Evolutionary conservation across 2,888 invertebrate species (phyloP).

Genomic region (Atrina japonica): DNA sequence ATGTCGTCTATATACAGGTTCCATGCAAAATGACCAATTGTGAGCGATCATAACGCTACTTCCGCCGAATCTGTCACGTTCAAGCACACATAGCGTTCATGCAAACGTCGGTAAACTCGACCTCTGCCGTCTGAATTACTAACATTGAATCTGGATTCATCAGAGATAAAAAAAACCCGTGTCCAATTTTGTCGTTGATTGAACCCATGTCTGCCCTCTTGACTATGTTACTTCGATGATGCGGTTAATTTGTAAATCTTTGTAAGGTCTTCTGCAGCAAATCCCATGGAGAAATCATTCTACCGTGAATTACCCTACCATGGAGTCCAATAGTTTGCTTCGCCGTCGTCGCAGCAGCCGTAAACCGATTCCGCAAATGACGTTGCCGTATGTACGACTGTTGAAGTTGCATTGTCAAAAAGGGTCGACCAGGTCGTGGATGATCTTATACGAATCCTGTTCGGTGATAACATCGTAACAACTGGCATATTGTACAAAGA

Average conservation of each 20-base stretch:
- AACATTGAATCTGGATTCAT: conserved; percentile 10
- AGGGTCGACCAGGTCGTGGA: neutral
- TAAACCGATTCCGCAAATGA: too few species aligned
- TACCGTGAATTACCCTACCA: too few species aligned
- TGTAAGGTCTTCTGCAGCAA: neutral
- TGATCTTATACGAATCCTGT: neutral
- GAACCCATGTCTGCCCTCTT: neutral
- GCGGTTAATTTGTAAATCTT: neutral
- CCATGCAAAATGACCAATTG: conserved; percentile 1
- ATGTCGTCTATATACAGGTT: neutral
- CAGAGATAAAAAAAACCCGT: neutral
- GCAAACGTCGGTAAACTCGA: conserved; percentile 8
- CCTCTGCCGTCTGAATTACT: conserved; percentile 8
- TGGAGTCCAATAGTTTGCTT: too few species aligned
- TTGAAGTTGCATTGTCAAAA: conserved; percentile 5
- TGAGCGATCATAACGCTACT: neutral
- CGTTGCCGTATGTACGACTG: neutral
- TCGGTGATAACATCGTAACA: neutral
- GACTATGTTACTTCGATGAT: neutral
- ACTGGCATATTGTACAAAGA: neutral
- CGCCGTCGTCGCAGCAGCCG: too few species aligned
- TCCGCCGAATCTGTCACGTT: conserved; percentile 11
- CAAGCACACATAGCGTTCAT: conserved; percentile 7
- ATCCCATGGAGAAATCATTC: neutral
- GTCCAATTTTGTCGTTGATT: conserved; percentile 12